Conservation (phyloP, 2,888 invertebrate species). For the Drosophila anomalata region DNA sequence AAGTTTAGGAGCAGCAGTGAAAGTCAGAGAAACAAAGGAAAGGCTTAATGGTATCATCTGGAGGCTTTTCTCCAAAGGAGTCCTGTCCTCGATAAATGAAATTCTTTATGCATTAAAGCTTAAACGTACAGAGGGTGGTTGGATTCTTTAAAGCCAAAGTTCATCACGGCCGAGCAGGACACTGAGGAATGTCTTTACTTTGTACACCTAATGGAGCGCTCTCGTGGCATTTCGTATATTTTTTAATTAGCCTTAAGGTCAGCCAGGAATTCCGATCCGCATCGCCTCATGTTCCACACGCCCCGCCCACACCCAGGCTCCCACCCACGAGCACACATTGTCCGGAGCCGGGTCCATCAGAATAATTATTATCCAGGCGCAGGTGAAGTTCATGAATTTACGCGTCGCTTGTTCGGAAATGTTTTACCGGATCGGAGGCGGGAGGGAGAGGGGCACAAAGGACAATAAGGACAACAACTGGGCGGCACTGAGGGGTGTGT, state of each 20-base stretch:
- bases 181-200: constrained; percentile 3
- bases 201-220: neutral
- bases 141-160: constrained; percentile 18
- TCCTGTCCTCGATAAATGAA: neutral
- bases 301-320: constrained; percentile 1
- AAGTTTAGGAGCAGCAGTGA: constrained; percentile 16
- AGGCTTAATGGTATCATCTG: neutral
- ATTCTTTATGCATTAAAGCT: neutral
- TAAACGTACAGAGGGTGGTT: neutral
- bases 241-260: constrained; percentile 45
- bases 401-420: constrained; percentile 66
- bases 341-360: constrained; percentile 35
- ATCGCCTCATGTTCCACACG: constrained; percentile 30
- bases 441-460: constrained; percentile 14
- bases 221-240: constrained; percentile 14
- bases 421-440: constrained; percentile 47
- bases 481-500: constrained; percentile 27
- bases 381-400: constrained; percentile 51
- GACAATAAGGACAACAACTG: constrained; percentile 40
- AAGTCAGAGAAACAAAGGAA: constrained; percentile 7
- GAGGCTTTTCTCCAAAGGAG: neutral
- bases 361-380: constrained; percentile 56
- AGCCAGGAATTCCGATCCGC: constrained; percentile 22
- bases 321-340: constrained; percentile 8
- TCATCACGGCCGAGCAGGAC: neutral